Evolutionary conservation across 2,797 vertebrate genomes (phyloP).

Genomic region (Manis javanica): DNA sequence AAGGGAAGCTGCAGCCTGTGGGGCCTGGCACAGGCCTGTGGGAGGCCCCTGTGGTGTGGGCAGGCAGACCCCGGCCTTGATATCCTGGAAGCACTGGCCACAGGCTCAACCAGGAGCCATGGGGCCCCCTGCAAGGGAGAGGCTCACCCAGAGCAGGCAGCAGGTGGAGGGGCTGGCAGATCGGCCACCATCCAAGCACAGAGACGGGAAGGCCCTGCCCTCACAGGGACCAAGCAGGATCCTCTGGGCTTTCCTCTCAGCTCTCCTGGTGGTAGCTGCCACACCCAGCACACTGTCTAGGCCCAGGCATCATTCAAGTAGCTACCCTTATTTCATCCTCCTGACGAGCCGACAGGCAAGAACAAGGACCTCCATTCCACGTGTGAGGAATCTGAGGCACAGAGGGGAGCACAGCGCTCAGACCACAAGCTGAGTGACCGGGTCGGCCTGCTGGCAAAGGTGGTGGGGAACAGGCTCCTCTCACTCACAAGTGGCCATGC

Average conservation of each 20-base stretch:
- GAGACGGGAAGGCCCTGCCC: too few species aligned
- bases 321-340: background rate
- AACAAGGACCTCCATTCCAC: background rate
- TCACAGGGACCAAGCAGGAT: background rate
- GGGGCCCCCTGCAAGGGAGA: background rate
- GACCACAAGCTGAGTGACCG: background rate
- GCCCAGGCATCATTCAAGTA: background rate
- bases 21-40: background rate
- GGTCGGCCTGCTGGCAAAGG: background rate
- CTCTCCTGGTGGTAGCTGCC: background rate
- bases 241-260: background rate
- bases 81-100: background rate
- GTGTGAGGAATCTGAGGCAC: background rate
- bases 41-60: background rate
- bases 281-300: background rate
- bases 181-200: background rate
- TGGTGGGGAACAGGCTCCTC: rapidly evolving
- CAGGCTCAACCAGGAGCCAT: background rate
- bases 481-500: rapidly evolving
- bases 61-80: background rate
- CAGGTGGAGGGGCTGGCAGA: background rate
- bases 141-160: background rate
- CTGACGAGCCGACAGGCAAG: background rate
- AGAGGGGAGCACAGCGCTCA: background rate
- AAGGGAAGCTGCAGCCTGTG: too few species aligned